Conservation (phyloP, 2,113 vertebrate genomes). For the Lepus americanus region DNA sequence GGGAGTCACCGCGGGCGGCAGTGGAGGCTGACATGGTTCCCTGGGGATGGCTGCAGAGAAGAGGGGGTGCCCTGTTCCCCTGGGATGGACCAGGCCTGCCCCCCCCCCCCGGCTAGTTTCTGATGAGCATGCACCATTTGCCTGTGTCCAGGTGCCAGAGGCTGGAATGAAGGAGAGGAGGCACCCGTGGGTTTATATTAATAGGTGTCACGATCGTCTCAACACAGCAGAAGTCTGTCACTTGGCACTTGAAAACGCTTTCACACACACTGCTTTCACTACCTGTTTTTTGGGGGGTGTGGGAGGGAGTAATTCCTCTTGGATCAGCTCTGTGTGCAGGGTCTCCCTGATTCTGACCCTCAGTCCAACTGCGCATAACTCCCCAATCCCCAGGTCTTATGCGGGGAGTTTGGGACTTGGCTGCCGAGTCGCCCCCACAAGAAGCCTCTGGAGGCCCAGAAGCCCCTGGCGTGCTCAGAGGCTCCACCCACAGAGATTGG, state of each 20-base stretch:
- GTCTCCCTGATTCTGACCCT: not conserved
- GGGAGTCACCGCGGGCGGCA: conserved; percentile 61
- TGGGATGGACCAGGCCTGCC: not conserved
- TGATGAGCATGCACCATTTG: not conserved
- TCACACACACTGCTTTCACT: not conserved
- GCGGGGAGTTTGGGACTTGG: not conserved
- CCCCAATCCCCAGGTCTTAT: not conserved
- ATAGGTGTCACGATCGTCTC: not conserved
- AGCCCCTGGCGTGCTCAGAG: not conserved
- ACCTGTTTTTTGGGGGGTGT: not conserved
- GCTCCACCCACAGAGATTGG: not conserved
- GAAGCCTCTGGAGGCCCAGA: not conserved
- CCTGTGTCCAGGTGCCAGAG: not conserved
- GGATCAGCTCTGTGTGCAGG: not conserved
- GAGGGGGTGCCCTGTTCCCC: not conserved
- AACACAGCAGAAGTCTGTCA: not conserved
- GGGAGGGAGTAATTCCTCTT: not conserved
- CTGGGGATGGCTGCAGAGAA: not conserved
- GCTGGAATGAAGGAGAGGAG: not conserved
- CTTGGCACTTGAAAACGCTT: conserved; percentile 9
- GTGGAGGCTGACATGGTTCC: conserved; percentile 44
- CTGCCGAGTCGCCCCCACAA: not conserved
- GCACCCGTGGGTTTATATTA: not conserved
- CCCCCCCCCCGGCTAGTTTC: not conserved
- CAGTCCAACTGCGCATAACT: not conserved